Evolutionary conservation across 2,113 vertebrate genomes (phyloP).

Genomic region (Geococcyx californianus): DNA sequence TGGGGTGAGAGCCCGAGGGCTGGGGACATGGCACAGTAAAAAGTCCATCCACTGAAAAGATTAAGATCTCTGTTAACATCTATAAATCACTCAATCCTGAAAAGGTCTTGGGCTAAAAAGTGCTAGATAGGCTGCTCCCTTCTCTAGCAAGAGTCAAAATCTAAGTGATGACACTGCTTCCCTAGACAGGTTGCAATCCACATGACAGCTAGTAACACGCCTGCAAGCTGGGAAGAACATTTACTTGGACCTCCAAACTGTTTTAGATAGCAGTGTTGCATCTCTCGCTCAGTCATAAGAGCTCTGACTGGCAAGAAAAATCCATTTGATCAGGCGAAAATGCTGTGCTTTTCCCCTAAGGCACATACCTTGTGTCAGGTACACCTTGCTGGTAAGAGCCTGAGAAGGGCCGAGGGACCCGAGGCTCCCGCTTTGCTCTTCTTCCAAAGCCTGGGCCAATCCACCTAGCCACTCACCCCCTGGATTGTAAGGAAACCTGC

Average conservation of each 20-base stretch:
- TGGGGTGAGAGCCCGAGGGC: neutral
- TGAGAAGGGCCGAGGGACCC: neutral
- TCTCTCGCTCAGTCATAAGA: neutral
- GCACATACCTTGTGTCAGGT: neutral
- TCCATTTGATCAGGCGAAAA: neutral
- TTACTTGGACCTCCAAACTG: neutral
- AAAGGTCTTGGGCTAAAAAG: neutral
- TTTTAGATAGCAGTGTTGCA: neutral
- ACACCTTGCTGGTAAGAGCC: neutral
- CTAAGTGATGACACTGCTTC: neutral
- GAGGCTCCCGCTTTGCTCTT: neutral
- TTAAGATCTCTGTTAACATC: neutral
- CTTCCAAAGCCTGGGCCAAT: neutral
- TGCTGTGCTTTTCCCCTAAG: neutral
- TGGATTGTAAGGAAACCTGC: neutral
- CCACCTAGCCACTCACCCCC: too few species aligned
- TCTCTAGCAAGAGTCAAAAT: constrained; percentile 8
- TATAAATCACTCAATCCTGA: neutral
- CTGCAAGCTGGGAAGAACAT: neutral
- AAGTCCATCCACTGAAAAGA: neutral
- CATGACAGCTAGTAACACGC: neutral
- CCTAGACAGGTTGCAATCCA: neutral
- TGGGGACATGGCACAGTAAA: neutral
- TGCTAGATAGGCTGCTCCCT: neutral
- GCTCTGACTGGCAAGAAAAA: constrained; percentile 3